Base-by-base conservation (phyloP, 2,113 vertebrate species). In the Gorsachius goisagi region DNA sequence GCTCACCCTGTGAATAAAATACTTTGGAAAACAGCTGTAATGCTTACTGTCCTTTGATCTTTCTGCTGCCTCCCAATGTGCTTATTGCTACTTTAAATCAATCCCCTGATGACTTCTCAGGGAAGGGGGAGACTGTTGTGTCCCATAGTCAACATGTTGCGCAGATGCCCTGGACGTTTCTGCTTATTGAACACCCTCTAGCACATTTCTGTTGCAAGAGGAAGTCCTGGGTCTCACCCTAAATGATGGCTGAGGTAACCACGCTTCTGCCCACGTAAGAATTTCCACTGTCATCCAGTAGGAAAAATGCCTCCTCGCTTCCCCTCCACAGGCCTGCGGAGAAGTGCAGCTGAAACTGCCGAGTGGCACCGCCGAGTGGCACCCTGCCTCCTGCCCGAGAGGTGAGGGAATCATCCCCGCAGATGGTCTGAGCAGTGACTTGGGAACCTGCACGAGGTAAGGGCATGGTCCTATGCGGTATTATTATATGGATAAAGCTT, bases 31-130 rank as follows among this genome's bases (percentile, higher is more conserved):
- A 55, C 72, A 86, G 67, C 52, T 88, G 59, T n/a, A 69, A 69
- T 58, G 52, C 28, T 75, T 44, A 63, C 23, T 4, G 2, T 68
- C 35, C 67, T 96, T 85, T 95, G 85, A 95, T 88, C 78, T 79
- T 64, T 67, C 55, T 45, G 4, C 35, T 76, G 53, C 62, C 33
- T 91, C 66, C 27, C 74, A 75, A 5, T 32, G 27, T 19, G 44
- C 20, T 96, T 79, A 76, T 44, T 91, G 58, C 74, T 86, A 44
- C 35, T 90, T 88, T 79, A 91, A 93, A 90, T 93, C 88, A 83
- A 39, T 59, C 69, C 50, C 52, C 26, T 58, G n/a, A 9, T 55
- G 37, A 41, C 39, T 82, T 56, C 27, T 52, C 19, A 41, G 66
- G 56, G 55, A 44, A 71, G 15, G 37, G 17, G 30, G 26, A 88